phyloP scores from a whole-genome alignment of 2,797 vertebrate species.

The Thunnus albacares region DNA sequence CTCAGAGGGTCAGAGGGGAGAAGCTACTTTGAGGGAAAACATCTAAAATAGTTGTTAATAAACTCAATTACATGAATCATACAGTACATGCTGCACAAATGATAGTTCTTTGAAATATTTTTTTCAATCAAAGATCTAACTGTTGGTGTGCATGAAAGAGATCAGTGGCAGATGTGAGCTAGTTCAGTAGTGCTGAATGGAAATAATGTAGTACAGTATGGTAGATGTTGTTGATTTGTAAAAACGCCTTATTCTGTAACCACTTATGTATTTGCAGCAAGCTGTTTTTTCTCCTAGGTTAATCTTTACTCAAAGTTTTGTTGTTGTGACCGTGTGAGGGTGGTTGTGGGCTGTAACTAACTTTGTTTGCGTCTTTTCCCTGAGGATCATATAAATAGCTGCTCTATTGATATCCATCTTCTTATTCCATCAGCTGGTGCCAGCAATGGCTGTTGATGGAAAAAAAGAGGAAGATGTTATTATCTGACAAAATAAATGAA shows the following conservation, averaged over 20 bases:
- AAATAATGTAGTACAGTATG: neutral
- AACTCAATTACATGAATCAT: neutral
- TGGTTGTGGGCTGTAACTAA: neutral
- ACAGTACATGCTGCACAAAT: neutral
- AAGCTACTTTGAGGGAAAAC: neutral
- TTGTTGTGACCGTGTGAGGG: neutral
- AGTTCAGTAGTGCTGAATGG: neutral
- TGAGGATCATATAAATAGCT: constrained; percentile 4
- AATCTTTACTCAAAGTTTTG: neutral
- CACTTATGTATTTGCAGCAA: neutral
- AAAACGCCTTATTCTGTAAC: neutral
- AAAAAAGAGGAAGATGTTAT: too few relatives aligned
- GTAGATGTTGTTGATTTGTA: neutral
- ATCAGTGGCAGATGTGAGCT: neutral
- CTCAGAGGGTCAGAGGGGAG: neutral
- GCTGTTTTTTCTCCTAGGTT: neutral
- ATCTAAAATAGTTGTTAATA: neutral
- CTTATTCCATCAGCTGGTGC: constrained; percentile 1
- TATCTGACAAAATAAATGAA: neutral
- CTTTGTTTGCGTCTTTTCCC: neutral
- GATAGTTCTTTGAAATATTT: neutral
- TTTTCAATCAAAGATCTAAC: neutral
- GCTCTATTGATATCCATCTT: neutral
- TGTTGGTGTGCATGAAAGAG: neutral
- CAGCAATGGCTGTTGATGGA: too few relatives aligned